phyloP scores from a whole-genome alignment of 1,140 invertebrate species.

The Pogonomyrmex barbatus region DNA sequence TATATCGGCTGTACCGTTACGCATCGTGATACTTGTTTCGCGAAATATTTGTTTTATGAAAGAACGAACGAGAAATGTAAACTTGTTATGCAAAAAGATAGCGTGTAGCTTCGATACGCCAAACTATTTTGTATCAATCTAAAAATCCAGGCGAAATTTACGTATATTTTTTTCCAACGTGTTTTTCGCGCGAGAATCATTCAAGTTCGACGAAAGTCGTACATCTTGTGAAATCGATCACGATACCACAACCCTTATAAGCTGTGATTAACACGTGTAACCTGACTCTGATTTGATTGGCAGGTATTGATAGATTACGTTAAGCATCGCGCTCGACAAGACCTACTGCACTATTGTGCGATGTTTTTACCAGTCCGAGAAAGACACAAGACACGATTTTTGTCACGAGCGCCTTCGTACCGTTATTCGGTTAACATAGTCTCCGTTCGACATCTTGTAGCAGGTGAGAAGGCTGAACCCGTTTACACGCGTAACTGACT shows the following conservation, averaged over 20 bases:
- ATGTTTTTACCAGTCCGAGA: slow-evolving; percentile 29
- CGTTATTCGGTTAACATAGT: slow-evolving; percentile 68
- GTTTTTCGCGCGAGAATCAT: not conserved
- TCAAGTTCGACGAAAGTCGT: not conserved
- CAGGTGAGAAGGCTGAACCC: slow-evolving; percentile 64
- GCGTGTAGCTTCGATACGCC: not conserved
- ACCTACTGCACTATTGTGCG: slow-evolving; percentile 5
- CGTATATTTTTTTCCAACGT: not conserved
- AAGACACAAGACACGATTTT: slow-evolving; percentile 61
- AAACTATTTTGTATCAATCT: not conserved
- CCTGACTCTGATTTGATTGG: slow-evolving; percentile 21
- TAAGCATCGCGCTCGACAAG: not conserved
- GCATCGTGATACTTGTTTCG: slow-evolving; percentile 34
- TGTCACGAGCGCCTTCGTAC: slow-evolving; percentile 60
- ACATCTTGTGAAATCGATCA: not conserved
- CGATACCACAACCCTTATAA: not conserved
- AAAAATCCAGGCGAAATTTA: not conserved
- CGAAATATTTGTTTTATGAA: slow-evolving; percentile 29
- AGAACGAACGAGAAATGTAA: not conserved
- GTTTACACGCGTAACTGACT: slow-evolving; percentile 65
- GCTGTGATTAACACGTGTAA: not conserved
- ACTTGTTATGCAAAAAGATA: not conserved
- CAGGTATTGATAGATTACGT: not conserved
- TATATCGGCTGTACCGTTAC: slow-evolving; percentile 52
- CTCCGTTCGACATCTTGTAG: slow-evolving; percentile 59